These are phyloP conservation scores for Antheraea assamensis DNA, from an alignment of 2,888 invertebrate genomes.

Conservation along the genomic window DNA sequence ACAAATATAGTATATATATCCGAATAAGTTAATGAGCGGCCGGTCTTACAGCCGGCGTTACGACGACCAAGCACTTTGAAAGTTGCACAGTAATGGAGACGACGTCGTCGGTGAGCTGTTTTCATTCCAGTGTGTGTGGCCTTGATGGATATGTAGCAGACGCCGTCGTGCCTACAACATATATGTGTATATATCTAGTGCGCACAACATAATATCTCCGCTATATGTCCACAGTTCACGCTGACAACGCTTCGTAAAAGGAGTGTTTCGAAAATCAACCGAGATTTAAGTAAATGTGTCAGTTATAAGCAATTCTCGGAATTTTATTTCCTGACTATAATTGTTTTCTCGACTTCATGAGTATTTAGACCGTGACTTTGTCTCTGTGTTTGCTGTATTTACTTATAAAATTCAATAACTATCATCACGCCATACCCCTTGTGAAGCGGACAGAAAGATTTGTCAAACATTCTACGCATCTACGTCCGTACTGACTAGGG, in stretches of 20 bases:
- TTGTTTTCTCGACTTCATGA: not conserved
- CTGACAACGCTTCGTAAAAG: constrained; percentile 13
- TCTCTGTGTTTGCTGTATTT: not conserved
- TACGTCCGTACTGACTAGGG: not conserved
- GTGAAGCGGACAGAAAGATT: not conserved
- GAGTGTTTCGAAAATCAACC: not conserved
- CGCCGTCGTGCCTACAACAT: constrained; percentile 18
- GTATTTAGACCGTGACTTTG: not conserved
- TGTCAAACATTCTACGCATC: not conserved
- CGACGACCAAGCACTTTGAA: constrained; percentile 25
- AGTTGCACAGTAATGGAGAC: constrained; percentile 20
- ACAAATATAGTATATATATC: not conserved
- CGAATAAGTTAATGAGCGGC: not conserved
- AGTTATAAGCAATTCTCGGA: not conserved
- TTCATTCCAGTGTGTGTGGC: constrained; percentile 21
- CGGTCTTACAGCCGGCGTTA: not conserved
- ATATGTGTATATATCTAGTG: constrained; percentile 5
- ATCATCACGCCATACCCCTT: not conserved
- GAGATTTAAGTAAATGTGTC: not conserved
- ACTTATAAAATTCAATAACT: not conserved
- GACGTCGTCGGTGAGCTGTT: constrained; percentile 11
- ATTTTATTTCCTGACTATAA: not conserved
- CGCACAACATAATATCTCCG: constrained; percentile 7
- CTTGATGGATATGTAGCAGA: constrained; percentile 21
- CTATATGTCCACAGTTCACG: constrained; percentile 5